Evolutionary conservation across 1,140 invertebrate genomes (phyloP).

Genomic region (Tenebrio molitor): DNA sequence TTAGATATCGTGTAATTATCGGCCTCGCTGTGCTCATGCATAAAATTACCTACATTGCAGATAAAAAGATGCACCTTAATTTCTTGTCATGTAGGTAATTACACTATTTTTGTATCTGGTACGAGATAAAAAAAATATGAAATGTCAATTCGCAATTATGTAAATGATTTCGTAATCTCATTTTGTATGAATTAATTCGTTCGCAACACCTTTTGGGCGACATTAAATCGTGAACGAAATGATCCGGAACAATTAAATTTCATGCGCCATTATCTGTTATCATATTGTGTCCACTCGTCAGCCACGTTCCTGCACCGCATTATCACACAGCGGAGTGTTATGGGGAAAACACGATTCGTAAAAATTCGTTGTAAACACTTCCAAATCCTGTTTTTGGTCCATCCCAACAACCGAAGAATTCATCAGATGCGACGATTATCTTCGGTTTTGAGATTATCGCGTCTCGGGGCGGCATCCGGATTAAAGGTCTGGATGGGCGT

Average conservation of each 20-base stretch:
- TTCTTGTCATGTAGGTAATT: too few species aligned
- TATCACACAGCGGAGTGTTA: not conserved
- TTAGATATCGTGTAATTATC: too few species aligned
- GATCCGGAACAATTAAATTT: constrained; percentile 2
- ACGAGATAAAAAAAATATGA: too few species aligned
- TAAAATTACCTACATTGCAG: too few species aligned
- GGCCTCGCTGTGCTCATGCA: too few species aligned
- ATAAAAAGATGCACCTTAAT: too few species aligned
- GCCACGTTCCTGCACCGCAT: not conserved
- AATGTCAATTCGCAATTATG: too few species aligned
- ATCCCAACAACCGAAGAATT: not conserved
- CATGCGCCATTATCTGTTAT: constrained; percentile 17
- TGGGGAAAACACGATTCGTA: not conserved
- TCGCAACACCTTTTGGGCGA: too few species aligned
- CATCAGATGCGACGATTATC: not conserved
- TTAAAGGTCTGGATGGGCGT: constrained; percentile 29
- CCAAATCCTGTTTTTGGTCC: constrained; percentile 12
- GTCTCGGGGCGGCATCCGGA: constrained; percentile 10
- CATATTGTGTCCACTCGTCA: not conserved
- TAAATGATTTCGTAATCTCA: too few species aligned
- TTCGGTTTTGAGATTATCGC: not conserved
- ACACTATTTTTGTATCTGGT: too few species aligned
- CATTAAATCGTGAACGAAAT: not conserved
- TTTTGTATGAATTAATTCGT: too few species aligned
- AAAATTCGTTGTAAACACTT: not conserved